Evolutionary conservation across 2,888 invertebrate species (phyloP).

Genomic region (Plagodis dolabraria): DNA sequence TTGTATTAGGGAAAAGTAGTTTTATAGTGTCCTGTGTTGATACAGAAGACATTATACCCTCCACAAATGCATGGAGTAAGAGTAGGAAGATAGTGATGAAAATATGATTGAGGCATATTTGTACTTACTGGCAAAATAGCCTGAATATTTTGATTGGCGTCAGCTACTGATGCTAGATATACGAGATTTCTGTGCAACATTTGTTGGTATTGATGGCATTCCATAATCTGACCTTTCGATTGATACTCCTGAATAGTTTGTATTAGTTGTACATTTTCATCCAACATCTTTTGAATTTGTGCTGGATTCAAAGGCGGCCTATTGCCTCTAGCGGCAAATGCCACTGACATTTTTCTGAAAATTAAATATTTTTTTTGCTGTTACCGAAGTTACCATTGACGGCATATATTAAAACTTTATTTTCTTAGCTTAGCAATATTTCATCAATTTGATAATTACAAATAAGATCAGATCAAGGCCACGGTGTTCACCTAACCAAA

Average conservation of each 20-base stretch:
- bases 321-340: constrained; percentile 89
- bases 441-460: too few relatives aligned
- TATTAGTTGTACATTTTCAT: constrained; percentile 98
- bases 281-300: constrained; percentile 97
- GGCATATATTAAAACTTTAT: too few relatives aligned
- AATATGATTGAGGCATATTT: too few relatives aligned
- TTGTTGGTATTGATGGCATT: constrained; percentile 97
- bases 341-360: constrained; percentile 84
- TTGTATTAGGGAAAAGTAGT: too few relatives aligned
- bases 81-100: too few relatives aligned
- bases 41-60: too few relatives aligned
- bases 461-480: too few relatives aligned
- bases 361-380: background rate
- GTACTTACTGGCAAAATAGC: constrained; percentile 92
- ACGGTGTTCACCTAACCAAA: too few relatives aligned
- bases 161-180: constrained; percentile 98
- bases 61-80: too few relatives aligned
- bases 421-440: too few relatives aligned
- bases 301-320: constrained; percentile 91
- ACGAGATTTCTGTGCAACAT: constrained; percentile 97
- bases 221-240: constrained; percentile 96
- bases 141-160: constrained; percentile 96
- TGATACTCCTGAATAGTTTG: constrained; percentile 99
- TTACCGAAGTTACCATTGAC: too few relatives aligned
- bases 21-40: too few relatives aligned